Conservation (phyloP, 1,140 invertebrate genomes). For the Planococcus citri region DNA sequence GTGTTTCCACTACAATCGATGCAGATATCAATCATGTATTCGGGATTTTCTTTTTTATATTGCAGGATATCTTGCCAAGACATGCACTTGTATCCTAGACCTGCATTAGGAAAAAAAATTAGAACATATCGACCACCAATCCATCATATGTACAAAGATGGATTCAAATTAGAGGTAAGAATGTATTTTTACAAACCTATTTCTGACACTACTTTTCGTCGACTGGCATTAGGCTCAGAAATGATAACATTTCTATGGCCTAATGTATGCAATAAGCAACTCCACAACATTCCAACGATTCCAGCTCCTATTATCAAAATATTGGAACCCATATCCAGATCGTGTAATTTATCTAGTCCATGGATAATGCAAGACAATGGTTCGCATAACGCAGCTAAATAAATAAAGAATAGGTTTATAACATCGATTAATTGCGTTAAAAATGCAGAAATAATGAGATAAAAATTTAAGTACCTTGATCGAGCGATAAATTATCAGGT, state of each 20-base stretch:
- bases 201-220: conserved; percentile 28
- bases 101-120: conserved; percentile 36
- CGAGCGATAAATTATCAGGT: conserved; percentile 38
- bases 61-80: conserved; percentile 42
- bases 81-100: conserved; percentile 40
- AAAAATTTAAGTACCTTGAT: conserved; percentile 38
- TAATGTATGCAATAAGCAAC: conserved; percentile 45
- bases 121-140: conserved; percentile 40
- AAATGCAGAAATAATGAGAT: too few species aligned
- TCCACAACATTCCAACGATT: conserved; percentile 56
- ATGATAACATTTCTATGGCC: conserved; percentile 52
- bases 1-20: conserved; percentile 53
- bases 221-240: conserved; percentile 44
- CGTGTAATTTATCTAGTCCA: conserved; percentile 46
- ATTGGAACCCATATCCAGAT: conserved; percentile 42
- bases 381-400: conserved; percentile 44
- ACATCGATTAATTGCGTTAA: background rate
- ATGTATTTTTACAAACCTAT: background rate
- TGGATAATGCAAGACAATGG: conserved; percentile 54
- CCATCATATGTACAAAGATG: conserved; percentile 29
- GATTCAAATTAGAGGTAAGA: background rate
- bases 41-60: conserved; percentile 30
- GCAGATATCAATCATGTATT: conserved; percentile 42
- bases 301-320: conserved; percentile 54
- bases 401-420: background rate